Base-by-base conservation (phyloP, 1,140 invertebrate species). In the Caenorhabditis inopinata region DNA sequence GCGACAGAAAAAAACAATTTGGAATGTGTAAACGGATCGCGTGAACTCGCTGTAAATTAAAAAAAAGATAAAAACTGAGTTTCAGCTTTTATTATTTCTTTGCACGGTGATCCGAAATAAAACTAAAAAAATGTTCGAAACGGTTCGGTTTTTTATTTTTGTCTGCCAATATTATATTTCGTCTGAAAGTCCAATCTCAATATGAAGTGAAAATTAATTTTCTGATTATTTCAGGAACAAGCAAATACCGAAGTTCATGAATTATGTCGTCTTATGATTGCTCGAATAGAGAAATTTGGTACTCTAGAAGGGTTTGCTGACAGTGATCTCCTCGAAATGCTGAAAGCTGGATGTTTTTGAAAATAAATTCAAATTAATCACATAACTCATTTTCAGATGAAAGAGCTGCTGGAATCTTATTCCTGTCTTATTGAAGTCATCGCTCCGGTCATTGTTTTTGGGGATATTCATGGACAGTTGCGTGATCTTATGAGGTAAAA, bases 381-480 rank as follows among this genome's bases (percentile, higher is more conserved):
- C 6, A 58, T 32, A 58, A 5, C 38, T 42, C 14, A 7, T 21
- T 38, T 68, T 29, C 32, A 68, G 58, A 38, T 38, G 18, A 68
- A 68, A 38, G 58, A 68, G n/a, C 29, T 68, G 7, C 32, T 68
- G n/a, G 58, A 68, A 21, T 32, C 58, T 0, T 32, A 38, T 42
- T 32, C 58, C 18, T 68, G 32, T 2, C 32, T 68, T 18, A n/a
- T 68, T 6, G 58, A 84, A 45, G 23, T 84, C 35, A 29, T 58
- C 4, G 78, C 76, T 0, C 83, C 83, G 11, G 83, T 90, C n/a
- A 89, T 87, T 74, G 88, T 91, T 12, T 90, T 90, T 88, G 90
- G 90, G 32, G 90, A 91, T 84, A 89, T 91, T 42, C 90, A 91
- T 85, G 90, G 91, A 75, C 90, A 91, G 84, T 91, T 90, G 81